Percentiles rank a stretch among this genome's conserved stretches.
Evolutionary conservation across 1,140 invertebrate genomes (phyloP).

Genomic region (Drosophila quadrilineata): DNA sequence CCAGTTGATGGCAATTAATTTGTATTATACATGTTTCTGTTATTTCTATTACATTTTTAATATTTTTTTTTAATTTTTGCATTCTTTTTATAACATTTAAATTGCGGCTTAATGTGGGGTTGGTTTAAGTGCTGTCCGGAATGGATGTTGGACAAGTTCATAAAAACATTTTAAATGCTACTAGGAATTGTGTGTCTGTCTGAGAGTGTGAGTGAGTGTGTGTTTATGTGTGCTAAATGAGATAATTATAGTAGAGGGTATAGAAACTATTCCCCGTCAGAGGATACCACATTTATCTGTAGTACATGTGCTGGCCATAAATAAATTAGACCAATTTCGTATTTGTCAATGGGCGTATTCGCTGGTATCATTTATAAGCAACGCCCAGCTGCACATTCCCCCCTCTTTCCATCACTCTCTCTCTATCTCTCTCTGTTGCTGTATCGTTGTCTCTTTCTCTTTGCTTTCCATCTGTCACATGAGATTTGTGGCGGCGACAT

Average conservation of each 20-base stretch:
- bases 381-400: constrained; percentile 33
- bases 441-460: too few relatives aligned
- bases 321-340: constrained; percentile 65
- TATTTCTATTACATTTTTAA: constrained; percentile 52
- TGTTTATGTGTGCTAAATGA: background rate
- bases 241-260: background rate
- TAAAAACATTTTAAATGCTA: too few relatives aligned
- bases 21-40: constrained; percentile 66
- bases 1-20: constrained; percentile 76
- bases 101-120: constrained; percentile 27
- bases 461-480: constrained; percentile 50
- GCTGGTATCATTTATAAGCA: constrained; percentile 57
- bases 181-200: too few relatives aligned
- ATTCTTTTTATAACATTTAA: constrained; percentile 18
- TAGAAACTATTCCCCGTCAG: too few relatives aligned
- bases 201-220: too few relatives aligned
- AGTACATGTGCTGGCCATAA: constrained; percentile 44
- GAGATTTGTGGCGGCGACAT: constrained; percentile 64
- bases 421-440: too few relatives aligned
- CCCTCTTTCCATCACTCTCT: too few relatives aligned
- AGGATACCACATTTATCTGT: constrained; percentile 2
- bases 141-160: too few relatives aligned
- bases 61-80: too few relatives aligned
- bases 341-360: constrained; percentile 56
- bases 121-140: too few relatives aligned